A percentile compares a stretch with the other conserved stretches of the same genome.
phyloP scores from a whole-genome alignment of 2,888 invertebrate species.

The Cantharis lateralis region DNA sequence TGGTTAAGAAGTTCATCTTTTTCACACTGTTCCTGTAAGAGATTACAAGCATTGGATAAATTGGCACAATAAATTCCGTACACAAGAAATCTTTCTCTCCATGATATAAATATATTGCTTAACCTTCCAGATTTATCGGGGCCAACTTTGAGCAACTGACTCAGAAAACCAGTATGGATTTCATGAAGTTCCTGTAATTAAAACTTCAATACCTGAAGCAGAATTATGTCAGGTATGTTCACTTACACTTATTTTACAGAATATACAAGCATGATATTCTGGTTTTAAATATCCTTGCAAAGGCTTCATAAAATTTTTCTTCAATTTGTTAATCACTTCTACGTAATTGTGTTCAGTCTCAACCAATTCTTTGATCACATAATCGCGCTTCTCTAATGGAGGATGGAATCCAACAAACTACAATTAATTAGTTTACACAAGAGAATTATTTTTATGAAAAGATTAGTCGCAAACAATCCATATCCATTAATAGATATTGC shows the following conservation, averaged over 20 bases:
- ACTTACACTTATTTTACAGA: constrained; percentile 86
- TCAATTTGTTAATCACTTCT: constrained; percentile 86
- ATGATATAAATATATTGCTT: constrained; percentile 86
- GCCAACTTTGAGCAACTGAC: constrained; percentile 77
- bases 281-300: constrained; percentile 72
- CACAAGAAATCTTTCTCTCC: constrained; percentile 87
- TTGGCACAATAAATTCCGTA: constrained; percentile 97
- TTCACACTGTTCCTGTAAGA: constrained; percentile 76
- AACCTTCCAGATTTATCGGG: constrained; percentile 65
- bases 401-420: constrained; percentile 43
- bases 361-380: constrained; percentile 88
- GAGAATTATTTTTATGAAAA: background rate
- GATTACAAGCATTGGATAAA: constrained; percentile 84
- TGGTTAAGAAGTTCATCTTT: constrained; percentile 69
- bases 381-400: constrained; percentile 83
- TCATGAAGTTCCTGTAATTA: constrained; percentile 75
- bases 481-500: background rate
- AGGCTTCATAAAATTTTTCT: constrained; percentile 79
- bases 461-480: background rate
- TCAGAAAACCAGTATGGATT: constrained; percentile 83
- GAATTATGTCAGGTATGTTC: background rate
- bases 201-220: background rate
- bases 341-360: constrained; percentile 98
- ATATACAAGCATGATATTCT: constrained; percentile 80
- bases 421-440: background rate